These are phyloP conservation scores for Coleophora flavipennella DNA, from an alignment of 2,888 invertebrate genomes.

Conservation along the genomic window DNA sequence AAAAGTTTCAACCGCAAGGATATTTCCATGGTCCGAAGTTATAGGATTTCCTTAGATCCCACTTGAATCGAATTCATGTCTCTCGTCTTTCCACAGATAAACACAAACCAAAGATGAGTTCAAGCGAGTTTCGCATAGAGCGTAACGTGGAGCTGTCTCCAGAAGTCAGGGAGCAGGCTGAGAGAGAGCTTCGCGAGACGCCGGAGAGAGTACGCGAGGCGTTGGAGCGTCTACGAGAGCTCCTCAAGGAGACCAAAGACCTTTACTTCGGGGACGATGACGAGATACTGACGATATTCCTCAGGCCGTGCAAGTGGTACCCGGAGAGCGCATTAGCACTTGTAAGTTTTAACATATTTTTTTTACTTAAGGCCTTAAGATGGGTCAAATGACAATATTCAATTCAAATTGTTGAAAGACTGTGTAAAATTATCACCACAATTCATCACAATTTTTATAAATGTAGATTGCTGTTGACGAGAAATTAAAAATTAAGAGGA, in stretches of 20 bases:
- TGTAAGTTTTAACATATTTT: conserved; percentile 61
- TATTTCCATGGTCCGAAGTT: too few relatives aligned
- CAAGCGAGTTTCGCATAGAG: conserved; percentile 72
- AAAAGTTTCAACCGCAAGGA: too few relatives aligned
- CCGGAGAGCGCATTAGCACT: conserved; percentile 84
- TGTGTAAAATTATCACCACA: too few relatives aligned
- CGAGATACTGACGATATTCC: conserved; percentile 82
- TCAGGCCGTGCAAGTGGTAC: conserved; percentile 88
- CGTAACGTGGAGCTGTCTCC: conserved; percentile 70
- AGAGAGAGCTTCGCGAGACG: conserved; percentile 78
- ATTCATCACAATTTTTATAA: neutral
- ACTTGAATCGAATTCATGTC: too few relatives aligned
- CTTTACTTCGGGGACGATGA: conserved; percentile 82
- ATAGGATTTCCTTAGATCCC: too few relatives aligned
- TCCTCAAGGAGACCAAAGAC: conserved; percentile 78
- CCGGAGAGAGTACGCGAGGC: conserved; percentile 77
- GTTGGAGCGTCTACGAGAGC: conserved; percentile 72
- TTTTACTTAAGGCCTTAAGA: too few relatives aligned
- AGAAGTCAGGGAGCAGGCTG: conserved; percentile 73
- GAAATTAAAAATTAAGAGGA: too few relatives aligned
- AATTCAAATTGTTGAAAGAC: too few relatives aligned
- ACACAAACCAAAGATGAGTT: conserved; percentile 36
- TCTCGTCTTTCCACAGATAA: neutral
- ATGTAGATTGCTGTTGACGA: too few relatives aligned
- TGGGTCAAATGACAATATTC: too few relatives aligned